A percentile compares a stretch with the other conserved stretches of the same genome.
phyloP scores from a whole-genome alignment of 2,888 invertebrate species.

The Drosophila trichaetosa region DNA sequence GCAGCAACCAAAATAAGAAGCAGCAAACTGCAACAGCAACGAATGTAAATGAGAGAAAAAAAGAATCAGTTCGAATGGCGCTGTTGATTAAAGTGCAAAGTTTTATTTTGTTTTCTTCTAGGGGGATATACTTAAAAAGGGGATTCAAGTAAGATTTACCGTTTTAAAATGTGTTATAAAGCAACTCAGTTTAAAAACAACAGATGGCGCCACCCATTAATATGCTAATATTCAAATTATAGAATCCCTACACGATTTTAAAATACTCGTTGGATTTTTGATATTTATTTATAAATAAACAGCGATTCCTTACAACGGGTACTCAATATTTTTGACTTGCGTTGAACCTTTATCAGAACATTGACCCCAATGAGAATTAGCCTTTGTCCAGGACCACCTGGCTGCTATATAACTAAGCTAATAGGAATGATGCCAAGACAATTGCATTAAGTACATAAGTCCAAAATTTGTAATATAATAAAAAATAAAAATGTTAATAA shows the following conservation, averaged over 20 bases:
- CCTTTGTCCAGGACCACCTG: neutral
- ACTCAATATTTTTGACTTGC: neutral
- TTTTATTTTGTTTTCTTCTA: neutral
- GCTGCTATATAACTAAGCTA: neutral
- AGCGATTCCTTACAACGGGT: neutral
- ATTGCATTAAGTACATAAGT: neutral
- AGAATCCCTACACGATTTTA: neutral
- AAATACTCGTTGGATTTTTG: neutral
- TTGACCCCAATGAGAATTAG: neutral
- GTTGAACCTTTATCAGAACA: neutral
- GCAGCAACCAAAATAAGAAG: slow-evolving; percentile 1
- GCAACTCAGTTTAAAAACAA: neutral
- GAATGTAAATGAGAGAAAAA: slow-evolving; percentile 21
- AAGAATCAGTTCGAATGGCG: neutral
- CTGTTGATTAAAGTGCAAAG: slow-evolving; percentile 25
- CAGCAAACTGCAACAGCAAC: neutral
- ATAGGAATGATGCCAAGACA: neutral
- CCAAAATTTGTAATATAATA: neutral
- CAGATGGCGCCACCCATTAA: neutral
- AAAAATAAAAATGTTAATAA: neutral
- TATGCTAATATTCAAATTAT: neutral
- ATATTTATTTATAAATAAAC: neutral
- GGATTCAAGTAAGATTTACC: neutral
- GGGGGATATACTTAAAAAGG: neutral
- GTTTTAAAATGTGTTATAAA: neutral